phyloP scores from a whole-genome alignment of 2,888 invertebrate species.

The Hartigia nigra region DNA sequence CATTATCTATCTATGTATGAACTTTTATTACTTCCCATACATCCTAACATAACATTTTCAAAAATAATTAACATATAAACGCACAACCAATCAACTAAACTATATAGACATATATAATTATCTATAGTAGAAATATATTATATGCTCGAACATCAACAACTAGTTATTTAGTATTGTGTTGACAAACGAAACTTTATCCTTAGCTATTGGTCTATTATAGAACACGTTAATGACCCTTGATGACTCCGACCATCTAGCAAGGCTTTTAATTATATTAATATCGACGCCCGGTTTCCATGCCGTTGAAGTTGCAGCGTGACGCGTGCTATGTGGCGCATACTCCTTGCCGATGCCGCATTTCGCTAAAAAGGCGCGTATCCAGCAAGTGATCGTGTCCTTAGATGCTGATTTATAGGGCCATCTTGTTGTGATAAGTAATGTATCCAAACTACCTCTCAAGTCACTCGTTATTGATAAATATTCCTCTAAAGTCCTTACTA shows the following conservation, averaged over 20 bases:
- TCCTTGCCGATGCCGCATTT: slow-evolving; percentile 18
- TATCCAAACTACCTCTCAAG: slow-evolving; percentile 16
- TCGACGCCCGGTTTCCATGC: slow-evolving; percentile 24
- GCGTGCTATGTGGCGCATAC: slow-evolving; percentile 24
- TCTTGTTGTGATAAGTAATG: slow-evolving; percentile 21
- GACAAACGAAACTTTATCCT: no score
- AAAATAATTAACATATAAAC: no score
- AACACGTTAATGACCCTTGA: slow-evolving; percentile 20
- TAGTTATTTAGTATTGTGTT: no score
- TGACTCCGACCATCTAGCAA: slow-evolving; percentile 23
- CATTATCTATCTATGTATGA: no score
- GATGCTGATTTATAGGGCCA: slow-evolving; percentile 26
- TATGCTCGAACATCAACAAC: no score
- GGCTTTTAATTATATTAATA: slow-evolving; percentile 20
- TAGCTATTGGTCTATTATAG: slow-evolving; percentile 20
- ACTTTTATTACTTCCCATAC: no score
- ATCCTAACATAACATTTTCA: no score
- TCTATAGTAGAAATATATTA: no score
- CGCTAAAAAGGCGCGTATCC: slow-evolving; percentile 25
- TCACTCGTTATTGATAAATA: slow-evolving; percentile 23
- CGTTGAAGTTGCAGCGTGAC: slow-evolving; percentile 29
- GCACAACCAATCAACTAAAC: no score
- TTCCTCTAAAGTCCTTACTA: slow-evolving; percentile 21
- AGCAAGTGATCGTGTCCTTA: slow-evolving; percentile 23
- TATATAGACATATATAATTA: no score